phyloP scores from a whole-genome alignment of 30 jellyfish, hydroid and myxozoan genomes.

The Aurelia coerulea region DNA sequence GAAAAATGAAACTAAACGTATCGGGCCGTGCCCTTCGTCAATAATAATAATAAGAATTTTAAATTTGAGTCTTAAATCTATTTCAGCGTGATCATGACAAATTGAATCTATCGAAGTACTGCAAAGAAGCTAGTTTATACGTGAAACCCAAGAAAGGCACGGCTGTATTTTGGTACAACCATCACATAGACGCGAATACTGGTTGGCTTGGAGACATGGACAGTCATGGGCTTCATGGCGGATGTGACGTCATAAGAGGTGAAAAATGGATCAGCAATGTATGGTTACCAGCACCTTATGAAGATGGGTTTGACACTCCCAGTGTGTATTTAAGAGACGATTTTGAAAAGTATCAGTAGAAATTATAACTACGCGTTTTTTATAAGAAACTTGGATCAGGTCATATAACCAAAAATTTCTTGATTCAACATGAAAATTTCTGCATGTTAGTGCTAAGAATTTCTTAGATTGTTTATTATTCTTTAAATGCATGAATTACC shows the following conservation, averaged over 20 bases:
- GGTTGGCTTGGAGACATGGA: constrained; percentile 92
- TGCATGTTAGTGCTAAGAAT: no score
- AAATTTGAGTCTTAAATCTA: no score
- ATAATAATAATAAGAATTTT: no score
- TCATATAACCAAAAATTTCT: no score
- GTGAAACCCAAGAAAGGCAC: constrained; percentile 85
- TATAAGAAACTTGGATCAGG: no score
- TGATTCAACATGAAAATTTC: no score
- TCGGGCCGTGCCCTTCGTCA: no score
- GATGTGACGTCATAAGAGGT: constrained; percentile 96
- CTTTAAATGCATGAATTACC: no score
- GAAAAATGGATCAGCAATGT: constrained; percentile 95
- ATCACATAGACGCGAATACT: constrained; percentile 69
- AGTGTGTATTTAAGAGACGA: constrained; percentile 50
- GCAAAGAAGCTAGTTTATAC: constrained; percentile 80
- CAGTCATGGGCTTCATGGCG: constrained; percentile 90
- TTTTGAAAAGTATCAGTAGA: neutral
- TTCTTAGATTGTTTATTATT: no score
- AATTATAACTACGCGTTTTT: neutral
- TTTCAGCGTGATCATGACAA: neutral
- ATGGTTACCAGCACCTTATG: constrained; percentile 95
- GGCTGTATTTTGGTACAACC: constrained; percentile 96
- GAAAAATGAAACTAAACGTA: no score
- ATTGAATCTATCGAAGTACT: constrained; percentile 47
- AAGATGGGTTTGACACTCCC: constrained; percentile 25